These are phyloP conservation scores for Cottus gobio DNA, from an alignment of 2,113 vertebrate species.

Conservation along the genomic window DNA sequence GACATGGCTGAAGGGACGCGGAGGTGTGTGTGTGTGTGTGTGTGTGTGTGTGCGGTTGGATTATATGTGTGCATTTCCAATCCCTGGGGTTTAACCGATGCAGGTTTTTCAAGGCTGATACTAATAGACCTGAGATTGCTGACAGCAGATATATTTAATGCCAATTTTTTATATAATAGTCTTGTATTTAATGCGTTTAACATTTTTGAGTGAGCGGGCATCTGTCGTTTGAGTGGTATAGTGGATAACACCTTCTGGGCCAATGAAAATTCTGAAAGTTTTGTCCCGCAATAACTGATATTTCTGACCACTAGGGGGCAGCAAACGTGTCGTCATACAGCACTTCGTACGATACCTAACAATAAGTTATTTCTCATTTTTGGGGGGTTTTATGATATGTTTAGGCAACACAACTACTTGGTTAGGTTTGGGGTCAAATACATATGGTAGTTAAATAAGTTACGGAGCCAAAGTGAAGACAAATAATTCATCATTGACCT, in stretches of 20 bases:
- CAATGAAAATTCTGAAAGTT: neutral
- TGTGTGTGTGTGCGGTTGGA: slow-evolving; percentile 2
- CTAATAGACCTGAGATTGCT: slow-evolving; percentile 18
- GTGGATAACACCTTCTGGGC: neutral
- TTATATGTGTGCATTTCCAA: slow-evolving; percentile 30
- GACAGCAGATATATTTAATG: slow-evolving; percentile 37
- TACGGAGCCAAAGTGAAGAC: too few species aligned
- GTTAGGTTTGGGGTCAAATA: too few species aligned
- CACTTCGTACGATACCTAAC: too few species aligned
- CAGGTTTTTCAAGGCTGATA: slow-evolving; percentile 45
- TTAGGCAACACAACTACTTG: too few species aligned
- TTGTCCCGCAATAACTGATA: neutral
- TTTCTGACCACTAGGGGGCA: neutral
- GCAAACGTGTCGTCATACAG: too few species aligned
- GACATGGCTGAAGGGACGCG: slow-evolving; percentile 54
- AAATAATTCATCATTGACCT: too few species aligned
- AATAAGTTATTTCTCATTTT: too few species aligned
- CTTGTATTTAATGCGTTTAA: slow-evolving; percentile 6
- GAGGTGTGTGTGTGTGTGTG: slow-evolving; percentile 21
- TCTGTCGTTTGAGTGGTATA: too few species aligned
- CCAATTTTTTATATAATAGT: neutral
- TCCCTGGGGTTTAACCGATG: slow-evolving; percentile 4
- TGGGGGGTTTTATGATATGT: too few species aligned
- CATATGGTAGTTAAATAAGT: too few species aligned
- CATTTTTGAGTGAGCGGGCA: neutral